Evolutionary conservation across 2,797 vertebrate species (phyloP).

Genomic region (Phylloscopus collybita): DNA sequence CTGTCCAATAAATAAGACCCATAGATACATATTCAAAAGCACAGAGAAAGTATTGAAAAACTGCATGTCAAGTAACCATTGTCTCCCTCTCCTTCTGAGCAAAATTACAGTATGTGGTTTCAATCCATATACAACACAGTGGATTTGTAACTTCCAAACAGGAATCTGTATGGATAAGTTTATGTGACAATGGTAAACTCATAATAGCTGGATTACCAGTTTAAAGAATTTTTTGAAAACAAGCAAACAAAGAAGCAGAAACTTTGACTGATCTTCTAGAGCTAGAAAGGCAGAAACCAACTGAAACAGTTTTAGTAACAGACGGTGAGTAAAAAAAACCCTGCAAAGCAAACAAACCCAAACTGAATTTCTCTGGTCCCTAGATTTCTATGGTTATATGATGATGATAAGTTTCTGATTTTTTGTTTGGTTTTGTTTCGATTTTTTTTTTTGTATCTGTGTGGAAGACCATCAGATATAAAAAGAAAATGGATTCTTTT

Average conservation of each 20-base stretch:
- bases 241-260: background rate
- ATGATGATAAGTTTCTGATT: background rate
- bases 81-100: background rate
- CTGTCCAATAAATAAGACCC: background rate
- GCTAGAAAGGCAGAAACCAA: background rate
- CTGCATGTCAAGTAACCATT: background rate
- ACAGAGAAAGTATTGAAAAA: background rate
- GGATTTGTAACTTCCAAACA: background rate
- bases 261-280: background rate
- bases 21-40: slow-evolving; percentile 21
- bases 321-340: background rate
- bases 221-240: background rate
- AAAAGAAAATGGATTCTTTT: background rate
- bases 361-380: background rate
- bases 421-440: background rate
- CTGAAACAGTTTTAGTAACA: background rate
- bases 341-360: fast-evolving
- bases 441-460: background rate
- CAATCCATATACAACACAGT: background rate
- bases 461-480: background rate
- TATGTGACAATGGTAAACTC: background rate
- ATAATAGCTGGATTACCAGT: background rate
- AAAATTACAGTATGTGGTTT: background rate
- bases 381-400: background rate
- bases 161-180: background rate